Conservation (phyloP, 1,140 invertebrate species). For the Parapsyche elsis region DNA sequence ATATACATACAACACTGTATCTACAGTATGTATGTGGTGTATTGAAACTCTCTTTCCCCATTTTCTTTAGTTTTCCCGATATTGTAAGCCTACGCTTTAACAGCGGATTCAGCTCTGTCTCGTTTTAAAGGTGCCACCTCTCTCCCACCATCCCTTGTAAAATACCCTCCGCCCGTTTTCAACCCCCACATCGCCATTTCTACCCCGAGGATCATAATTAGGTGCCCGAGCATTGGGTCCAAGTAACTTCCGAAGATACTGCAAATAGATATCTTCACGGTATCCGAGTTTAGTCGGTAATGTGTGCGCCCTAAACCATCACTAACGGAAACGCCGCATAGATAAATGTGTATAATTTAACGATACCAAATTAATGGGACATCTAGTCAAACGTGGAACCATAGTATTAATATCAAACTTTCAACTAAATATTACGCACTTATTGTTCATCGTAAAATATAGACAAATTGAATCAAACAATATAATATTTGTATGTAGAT, state of each 20-base stretch:
- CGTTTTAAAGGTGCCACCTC: conserved; percentile 23
- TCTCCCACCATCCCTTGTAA: neutral
- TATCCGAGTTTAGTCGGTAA: conserved; percentile 21
- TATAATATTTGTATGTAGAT: too few species aligned
- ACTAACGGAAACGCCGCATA: neutral
- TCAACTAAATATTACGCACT: too few species aligned
- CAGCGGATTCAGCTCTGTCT: conserved; percentile 27
- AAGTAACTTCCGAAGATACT: conserved; percentile 49
- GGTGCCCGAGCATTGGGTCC: conserved; percentile 51
- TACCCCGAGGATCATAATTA: conserved; percentile 54
- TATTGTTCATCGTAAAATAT: too few species aligned
- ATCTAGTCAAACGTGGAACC: neutral
- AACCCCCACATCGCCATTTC: conserved; percentile 30
- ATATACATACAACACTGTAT: neutral
- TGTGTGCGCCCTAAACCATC: too few species aligned
- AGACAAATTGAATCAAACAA: too few species aligned
- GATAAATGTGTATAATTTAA: neutral
- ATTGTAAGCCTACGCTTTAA: too few species aligned
- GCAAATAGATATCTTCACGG: conserved; percentile 49
- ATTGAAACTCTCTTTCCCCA: too few species aligned
- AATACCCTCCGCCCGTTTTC: conserved; percentile 3
- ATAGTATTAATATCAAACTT: neutral
- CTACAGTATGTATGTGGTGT: neutral
- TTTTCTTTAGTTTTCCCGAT: too few species aligned
- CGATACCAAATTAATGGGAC: neutral